Conservation (phyloP, 1,140 invertebrate species). For the Drosophila erecta region DNA sequence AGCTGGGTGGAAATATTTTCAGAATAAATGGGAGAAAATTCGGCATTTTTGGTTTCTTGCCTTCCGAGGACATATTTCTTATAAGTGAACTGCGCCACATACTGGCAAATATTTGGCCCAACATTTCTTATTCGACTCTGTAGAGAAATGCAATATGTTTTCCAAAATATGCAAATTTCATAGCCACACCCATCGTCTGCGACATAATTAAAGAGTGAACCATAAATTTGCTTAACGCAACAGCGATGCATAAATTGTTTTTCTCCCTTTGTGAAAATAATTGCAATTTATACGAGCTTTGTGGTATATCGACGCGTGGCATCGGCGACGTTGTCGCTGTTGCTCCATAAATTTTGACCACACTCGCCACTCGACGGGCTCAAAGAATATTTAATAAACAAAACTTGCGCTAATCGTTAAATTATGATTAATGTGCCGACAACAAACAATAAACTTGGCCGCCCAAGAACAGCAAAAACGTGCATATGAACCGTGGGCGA, state of each 20-base stretch:
- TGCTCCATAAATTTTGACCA: slow-evolving; percentile 57
- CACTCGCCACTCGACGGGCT: slow-evolving; percentile 20
- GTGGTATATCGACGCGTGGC: slow-evolving; percentile 63
- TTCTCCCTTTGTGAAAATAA: slow-evolving; percentile 16
- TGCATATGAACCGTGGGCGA: slow-evolving; percentile 38
- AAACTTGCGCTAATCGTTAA: slow-evolving; percentile 77
- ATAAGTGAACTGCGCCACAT: slow-evolving; percentile 16
- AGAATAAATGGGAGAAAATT: neutral
- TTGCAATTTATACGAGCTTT: slow-evolving; percentile 60
- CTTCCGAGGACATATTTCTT: slow-evolving; percentile 1
- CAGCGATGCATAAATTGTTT: slow-evolving; percentile 16
- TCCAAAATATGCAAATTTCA: neutral
- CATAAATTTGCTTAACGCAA: slow-evolving; percentile 22
- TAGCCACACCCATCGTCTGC: neutral
- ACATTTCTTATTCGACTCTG: slow-evolving; percentile 13
- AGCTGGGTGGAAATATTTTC: neutral
- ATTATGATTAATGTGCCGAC: slow-evolving; percentile 77
- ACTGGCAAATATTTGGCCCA: neutral
- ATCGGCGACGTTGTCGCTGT: slow-evolving; percentile 29
- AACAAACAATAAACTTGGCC: slow-evolving; percentile 52
- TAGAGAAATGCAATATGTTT: slow-evolving; percentile 15
- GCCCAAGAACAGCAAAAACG: slow-evolving; percentile 51
- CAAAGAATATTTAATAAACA: slow-evolving; percentile 73
- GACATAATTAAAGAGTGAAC: slow-evolving; percentile 29
- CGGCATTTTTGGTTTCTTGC: neutral